phyloP scores from a whole-genome alignment of 2,888 invertebrate species.

The Mimumesa dahlbomi region DNA sequence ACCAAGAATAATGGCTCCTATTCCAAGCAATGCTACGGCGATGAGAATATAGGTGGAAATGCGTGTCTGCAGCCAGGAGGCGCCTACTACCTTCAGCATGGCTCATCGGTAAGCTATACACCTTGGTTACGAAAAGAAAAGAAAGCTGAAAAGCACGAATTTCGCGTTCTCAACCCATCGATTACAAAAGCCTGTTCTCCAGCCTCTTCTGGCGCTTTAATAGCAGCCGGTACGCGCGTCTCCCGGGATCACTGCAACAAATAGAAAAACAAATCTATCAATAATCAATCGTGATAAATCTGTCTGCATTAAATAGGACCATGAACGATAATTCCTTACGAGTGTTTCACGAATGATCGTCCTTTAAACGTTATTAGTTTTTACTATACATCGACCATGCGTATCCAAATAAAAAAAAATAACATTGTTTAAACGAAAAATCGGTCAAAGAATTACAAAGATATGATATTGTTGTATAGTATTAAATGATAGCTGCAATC shows the following conservation, averaged over 20 bases:
- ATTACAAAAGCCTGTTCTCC: conserved; percentile 72
- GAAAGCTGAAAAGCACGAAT: conserved; percentile 62
- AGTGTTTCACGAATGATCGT: no score
- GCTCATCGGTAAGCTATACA: conserved; percentile 77
- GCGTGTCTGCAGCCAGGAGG: conserved; percentile 89
- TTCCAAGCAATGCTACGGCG: conserved; percentile 85
- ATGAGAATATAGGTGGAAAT: conserved; percentile 87
- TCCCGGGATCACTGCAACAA: conserved; percentile 54
- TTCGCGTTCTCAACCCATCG: conserved; percentile 79
- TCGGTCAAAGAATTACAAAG: no score
- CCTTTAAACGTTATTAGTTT: no score
- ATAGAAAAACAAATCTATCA: conserved; percentile 1
- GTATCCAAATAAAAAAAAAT: no score
- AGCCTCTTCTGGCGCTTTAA: conserved; percentile 57
- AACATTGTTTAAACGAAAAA: no score
- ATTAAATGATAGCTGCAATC: no score
- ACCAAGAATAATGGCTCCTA: conserved; percentile 86
- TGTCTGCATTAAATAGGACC: neutral
- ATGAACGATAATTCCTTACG: no score
- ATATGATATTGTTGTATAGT: no score
- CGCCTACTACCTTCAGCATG: conserved; percentile 90
- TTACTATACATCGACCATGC: no score
- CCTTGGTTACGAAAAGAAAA: conserved; percentile 66
- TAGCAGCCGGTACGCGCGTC: conserved; percentile 53
- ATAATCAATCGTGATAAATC: no score